Evolutionary conservation across 2,797 vertebrate species (phyloP).

Genomic region (Fistularia tabacaria): DNA sequence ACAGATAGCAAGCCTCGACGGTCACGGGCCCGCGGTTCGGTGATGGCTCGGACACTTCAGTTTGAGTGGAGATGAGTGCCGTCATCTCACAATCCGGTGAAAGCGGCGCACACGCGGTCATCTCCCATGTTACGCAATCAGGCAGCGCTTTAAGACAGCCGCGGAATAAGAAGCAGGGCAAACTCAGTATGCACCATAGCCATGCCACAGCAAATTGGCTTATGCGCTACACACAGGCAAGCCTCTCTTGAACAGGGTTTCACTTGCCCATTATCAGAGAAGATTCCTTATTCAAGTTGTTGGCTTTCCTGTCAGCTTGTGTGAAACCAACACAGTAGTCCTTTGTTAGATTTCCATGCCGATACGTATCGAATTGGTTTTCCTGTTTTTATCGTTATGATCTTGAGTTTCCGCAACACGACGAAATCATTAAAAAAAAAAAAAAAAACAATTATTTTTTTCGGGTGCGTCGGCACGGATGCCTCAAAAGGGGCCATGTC

Average conservation of each 20-base stretch:
- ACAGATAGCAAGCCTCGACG: conserved; percentile 41
- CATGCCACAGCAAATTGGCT: conserved; percentile 75
- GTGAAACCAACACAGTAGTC: conserved; percentile 50
- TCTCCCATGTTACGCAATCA: conserved; percentile 73
- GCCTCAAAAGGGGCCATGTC: conserved; percentile 19
- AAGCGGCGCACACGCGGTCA: conserved; percentile 62
- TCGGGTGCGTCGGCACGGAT: neutral
- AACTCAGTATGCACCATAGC: conserved; percentile 68
- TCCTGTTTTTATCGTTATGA: neutral
- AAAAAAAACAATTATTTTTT: neutral
- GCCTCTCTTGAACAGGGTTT: conserved; percentile 60
- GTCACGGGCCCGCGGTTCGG: conserved; percentile 37
- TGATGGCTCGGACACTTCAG: conserved; percentile 39
- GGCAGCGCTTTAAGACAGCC: conserved; percentile 65
- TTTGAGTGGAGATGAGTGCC: conserved; percentile 53
- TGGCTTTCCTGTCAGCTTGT: conserved; percentile 52
- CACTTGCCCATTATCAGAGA: conserved; percentile 64
- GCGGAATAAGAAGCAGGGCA: conserved; percentile 59
- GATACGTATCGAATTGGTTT: neutral
- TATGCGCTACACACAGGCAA: conserved; percentile 60
- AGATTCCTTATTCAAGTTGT: conserved; percentile 52
- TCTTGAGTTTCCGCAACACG: neutral
- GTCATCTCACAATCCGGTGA: conserved; percentile 60
- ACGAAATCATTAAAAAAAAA: neutral
- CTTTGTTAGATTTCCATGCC: conserved; percentile 24